These are phyloP conservation scores for Chloroceryle inda DNA, from an alignment of 2,797 vertebrate genomes.

Conservation along the genomic window DNA sequence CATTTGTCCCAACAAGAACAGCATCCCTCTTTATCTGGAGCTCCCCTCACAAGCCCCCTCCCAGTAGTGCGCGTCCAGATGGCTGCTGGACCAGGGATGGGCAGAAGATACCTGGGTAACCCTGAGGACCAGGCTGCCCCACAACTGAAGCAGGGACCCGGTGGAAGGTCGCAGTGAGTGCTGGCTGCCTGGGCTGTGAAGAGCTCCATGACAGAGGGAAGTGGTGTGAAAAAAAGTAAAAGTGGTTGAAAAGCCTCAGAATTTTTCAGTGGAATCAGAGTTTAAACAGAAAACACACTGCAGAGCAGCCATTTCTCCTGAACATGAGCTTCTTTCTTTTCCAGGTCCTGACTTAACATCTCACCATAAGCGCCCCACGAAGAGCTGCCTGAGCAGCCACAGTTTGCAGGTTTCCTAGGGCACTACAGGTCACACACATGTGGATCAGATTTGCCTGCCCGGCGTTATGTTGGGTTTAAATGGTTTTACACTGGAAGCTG, in stretches of 20 bases:
- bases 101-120: not conserved
- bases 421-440: not conserved
- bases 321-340: fast-evolving
- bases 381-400: fast-evolving
- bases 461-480: not conserved
- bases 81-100: not conserved
- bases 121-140: not conserved
- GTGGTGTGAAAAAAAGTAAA: not conserved
- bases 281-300: not conserved
- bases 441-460: not conserved
- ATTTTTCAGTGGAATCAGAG: not conserved
- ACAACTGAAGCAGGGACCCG: fast-evolving
- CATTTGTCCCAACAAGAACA: not conserved
- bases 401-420: not conserved
- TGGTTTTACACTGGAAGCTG: not conserved
- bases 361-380: not conserved
- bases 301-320: not conserved
- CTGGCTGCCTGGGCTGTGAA: not conserved
- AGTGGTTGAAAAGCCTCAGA: not conserved
- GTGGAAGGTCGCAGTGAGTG: fast-evolving
- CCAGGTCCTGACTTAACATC: not conserved
- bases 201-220: fast-evolving
- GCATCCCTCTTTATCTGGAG: not conserved
- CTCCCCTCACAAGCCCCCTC: not conserved
- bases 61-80: not conserved